phyloP scores from a whole-genome alignment of 1,140 invertebrate genomes.

The Rhyacophila brunnea region DNA sequence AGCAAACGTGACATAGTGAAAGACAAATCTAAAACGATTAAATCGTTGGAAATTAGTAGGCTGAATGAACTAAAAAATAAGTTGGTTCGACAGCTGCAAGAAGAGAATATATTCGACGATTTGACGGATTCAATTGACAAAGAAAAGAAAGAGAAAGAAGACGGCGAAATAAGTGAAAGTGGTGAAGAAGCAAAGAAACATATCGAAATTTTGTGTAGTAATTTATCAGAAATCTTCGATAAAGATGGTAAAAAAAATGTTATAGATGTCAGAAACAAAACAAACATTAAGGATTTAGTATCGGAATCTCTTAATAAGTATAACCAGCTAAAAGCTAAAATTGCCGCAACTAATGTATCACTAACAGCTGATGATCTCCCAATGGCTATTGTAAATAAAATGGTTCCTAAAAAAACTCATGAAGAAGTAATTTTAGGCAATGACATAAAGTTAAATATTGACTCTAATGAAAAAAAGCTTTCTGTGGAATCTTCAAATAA shows the following conservation, averaged over 20 bases:
- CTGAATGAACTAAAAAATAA: slow-evolving; percentile 7
- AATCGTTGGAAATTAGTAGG: neutral
- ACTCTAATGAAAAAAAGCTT: too few relatives aligned
- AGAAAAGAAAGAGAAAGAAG: slow-evolving; percentile 45
- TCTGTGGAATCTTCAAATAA: neutral
- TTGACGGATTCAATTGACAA: slow-evolving; percentile 12
- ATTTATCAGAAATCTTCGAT: neutral
- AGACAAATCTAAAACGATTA: too few relatives aligned
- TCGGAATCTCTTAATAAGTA: too few relatives aligned
- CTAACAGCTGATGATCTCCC: too few relatives aligned
- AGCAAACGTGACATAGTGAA: too few relatives aligned
- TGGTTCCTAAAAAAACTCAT: too few relatives aligned
- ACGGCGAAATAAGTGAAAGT: slow-evolving; percentile 52
- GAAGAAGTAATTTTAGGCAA: too few relatives aligned
- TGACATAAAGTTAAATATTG: too few relatives aligned
- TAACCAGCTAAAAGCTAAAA: too few relatives aligned
- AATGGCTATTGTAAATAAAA: too few relatives aligned
- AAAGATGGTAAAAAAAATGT: neutral
- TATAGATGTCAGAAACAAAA: neutral
- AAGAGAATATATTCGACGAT: slow-evolving; percentile 12
- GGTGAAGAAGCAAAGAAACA: slow-evolving; percentile 48
- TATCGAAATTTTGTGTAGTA: slow-evolving; percentile 32
- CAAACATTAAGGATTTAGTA: too few relatives aligned
- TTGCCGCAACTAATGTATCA: too few relatives aligned
- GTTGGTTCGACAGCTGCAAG: slow-evolving; percentile 7